Conservation (phyloP, 2,797 vertebrate species). For the Poeciliopsis presidionis region DNA sequence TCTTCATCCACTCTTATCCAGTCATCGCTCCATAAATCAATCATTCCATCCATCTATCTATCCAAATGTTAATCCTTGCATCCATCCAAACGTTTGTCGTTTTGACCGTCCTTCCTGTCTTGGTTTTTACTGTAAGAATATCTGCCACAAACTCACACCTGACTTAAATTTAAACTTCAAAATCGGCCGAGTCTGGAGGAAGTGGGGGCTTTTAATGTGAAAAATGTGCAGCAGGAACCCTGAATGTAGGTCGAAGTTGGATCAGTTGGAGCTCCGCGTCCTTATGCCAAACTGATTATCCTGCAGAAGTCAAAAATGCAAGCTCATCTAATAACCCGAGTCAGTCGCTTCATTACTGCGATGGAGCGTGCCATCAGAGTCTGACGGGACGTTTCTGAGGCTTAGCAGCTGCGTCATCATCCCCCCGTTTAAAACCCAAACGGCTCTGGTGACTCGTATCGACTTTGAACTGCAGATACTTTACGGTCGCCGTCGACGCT, state of each 20-base stretch:
- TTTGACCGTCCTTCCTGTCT: neutral
- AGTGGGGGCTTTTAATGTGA: neutral
- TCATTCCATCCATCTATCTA: too few relatives aligned
- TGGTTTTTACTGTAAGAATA: neutral
- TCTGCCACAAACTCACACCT: neutral
- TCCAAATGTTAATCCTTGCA: neutral
- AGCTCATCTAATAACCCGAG: constrained; percentile 25
- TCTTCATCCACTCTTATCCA: neutral
- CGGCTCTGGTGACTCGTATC: constrained; percentile 67
- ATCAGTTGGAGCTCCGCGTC: constrained; percentile 2
- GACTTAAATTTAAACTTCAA: neutral
- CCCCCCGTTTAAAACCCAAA: constrained; percentile 76
- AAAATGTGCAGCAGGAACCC: neutral
- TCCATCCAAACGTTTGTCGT: neutral
- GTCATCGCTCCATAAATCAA: neutral
- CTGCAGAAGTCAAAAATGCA: constrained; percentile 29
- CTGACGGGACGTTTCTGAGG: constrained; percentile 32
- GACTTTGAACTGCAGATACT: constrained; percentile 71
- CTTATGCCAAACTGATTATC: constrained; percentile 19
- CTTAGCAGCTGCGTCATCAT: constrained; percentile 50
- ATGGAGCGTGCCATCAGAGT: constrained; percentile 48
- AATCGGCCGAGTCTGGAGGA: neutral
- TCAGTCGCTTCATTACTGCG: constrained; percentile 34
- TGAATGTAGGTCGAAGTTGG: constrained; percentile 7
- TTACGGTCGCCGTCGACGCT: constrained; percentile 45